A percentile compares a stretch with the other conserved stretches of the same genome.
phyloP scores from a whole-genome alignment of 2,113 vertebrate species.

The Lontra canadensis region DNA sequence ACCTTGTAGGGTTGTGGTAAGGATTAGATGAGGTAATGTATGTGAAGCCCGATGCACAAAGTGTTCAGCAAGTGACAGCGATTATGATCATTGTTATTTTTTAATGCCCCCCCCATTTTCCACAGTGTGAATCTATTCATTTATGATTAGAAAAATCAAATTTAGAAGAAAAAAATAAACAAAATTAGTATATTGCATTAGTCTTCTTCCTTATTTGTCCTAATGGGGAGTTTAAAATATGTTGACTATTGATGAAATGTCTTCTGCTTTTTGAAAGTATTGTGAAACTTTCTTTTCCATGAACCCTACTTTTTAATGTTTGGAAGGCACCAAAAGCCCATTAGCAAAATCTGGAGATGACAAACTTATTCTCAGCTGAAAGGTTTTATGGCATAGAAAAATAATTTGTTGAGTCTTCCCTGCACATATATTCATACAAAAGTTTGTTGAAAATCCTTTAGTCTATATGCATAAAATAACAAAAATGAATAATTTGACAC shows the following conservation, averaged over 20 bases:
- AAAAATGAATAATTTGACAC: not conserved
- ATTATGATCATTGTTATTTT: not conserved
- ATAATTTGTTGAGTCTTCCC: not conserved
- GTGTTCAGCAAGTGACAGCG: not conserved
- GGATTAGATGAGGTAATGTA: not conserved
- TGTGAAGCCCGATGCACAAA: not conserved
- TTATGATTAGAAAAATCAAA: not conserved
- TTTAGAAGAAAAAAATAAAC: not conserved
- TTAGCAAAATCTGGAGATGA: not conserved
- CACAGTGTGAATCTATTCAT: not conserved
- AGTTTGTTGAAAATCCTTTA: slow-evolving; percentile 5
- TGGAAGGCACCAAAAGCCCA: not conserved
- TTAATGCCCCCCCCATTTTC: not conserved
- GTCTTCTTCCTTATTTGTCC: not conserved
- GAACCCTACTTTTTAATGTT: not conserved
- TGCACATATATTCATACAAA: not conserved
- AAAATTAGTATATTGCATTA: not conserved
- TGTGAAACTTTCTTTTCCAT: not conserved
- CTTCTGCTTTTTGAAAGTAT: slow-evolving; percentile 30
- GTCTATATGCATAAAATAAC: not conserved
- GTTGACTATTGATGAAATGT: not conserved
- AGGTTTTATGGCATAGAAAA: not conserved
- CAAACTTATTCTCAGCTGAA: not conserved
- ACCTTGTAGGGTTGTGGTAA: not conserved
- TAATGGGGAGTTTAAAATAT: not conserved